Conservation (phyloP, 2,797 vertebrate species). For the Tokudaia muenninki region DNA sequence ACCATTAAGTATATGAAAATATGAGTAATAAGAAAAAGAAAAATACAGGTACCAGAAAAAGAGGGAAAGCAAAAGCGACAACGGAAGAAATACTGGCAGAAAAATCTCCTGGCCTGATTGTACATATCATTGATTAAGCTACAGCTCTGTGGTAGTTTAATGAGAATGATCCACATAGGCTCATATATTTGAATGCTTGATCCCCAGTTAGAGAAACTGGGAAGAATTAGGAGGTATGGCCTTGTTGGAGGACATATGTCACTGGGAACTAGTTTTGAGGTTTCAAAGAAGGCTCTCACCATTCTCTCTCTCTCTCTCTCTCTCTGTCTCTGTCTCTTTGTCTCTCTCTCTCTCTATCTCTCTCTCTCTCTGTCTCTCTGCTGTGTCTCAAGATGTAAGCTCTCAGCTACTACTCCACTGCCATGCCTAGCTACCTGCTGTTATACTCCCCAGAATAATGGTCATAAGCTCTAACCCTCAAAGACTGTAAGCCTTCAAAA, state of each 20-base stretch:
- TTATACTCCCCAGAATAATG: background rate
- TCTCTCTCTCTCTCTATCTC: background rate
- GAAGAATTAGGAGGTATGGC: background rate
- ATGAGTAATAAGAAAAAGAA: background rate
- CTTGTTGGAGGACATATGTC: background rate
- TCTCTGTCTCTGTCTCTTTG: background rate
- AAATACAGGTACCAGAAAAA: background rate
- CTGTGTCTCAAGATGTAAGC: background rate
- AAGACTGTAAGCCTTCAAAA: background rate
- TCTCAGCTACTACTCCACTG: background rate
- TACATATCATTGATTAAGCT: background rate
- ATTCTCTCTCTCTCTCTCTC: background rate
- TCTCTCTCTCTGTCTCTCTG: accelerated
- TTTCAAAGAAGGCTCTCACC: background rate
- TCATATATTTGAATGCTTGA: background rate
- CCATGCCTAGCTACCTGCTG: background rate
- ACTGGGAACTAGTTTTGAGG: background rate
- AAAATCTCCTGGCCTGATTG: background rate
- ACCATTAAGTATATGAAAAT: background rate
- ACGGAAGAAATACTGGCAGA: background rate
- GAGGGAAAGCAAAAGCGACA: background rate
- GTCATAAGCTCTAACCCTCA: background rate
- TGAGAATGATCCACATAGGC: background rate
- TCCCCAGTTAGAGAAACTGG: background rate
- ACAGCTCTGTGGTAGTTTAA: background rate